Evolutionary conservation across 23 tunicate genomes (phyloP), one percentile per base, ranked within the genome.

Genomic region (Clavelina lepadiformis): DNA sequence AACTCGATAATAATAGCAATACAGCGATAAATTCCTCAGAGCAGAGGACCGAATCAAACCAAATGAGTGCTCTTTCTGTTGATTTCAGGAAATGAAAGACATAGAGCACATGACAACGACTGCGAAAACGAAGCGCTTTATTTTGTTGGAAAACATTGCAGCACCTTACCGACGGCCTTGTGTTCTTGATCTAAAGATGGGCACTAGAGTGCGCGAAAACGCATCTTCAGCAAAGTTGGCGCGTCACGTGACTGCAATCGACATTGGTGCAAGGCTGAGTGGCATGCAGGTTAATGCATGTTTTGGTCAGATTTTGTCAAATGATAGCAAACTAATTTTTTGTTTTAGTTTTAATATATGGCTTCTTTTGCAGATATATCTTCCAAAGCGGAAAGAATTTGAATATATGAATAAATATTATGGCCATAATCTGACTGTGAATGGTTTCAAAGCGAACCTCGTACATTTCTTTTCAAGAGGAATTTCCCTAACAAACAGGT

Each of bases 131-230:
- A 89, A 81, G 61, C 73, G 80, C 3, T 89, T 75, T 56, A 56
- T 84, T 15, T 32, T 89, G 69, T 62, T 89, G 28, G 97, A 89
- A 55, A 89, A 89, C 56, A 71, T 81, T 34, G 73, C 83, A 3
- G 63, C 85, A 2, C 68, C 80, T 3, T 81, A 75, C 49, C 68
- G 70, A 29, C 69, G 58, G 19, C 97, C 97, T 22, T 81, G 89
- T 49, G 88, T 89, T 15, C 79, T 89, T 33, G 97, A 89, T 64
- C 38, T 89, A 21, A 89, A 89, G 37, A 72, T 89, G 53, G 97
- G 97, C 8, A 89, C 97, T 19, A 44, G 97, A 26, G 79, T 89
- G 1, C 53, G 97, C 3, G 54, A 75, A 36, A 75, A 72, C 44
- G 78, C 83, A 32, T 76, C 84, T 1, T 27, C 76, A 28, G 97